phyloP scores from a whole-genome alignment of 2,888 invertebrate genomes.

The Trichogramma dendrolimi region DNA sequence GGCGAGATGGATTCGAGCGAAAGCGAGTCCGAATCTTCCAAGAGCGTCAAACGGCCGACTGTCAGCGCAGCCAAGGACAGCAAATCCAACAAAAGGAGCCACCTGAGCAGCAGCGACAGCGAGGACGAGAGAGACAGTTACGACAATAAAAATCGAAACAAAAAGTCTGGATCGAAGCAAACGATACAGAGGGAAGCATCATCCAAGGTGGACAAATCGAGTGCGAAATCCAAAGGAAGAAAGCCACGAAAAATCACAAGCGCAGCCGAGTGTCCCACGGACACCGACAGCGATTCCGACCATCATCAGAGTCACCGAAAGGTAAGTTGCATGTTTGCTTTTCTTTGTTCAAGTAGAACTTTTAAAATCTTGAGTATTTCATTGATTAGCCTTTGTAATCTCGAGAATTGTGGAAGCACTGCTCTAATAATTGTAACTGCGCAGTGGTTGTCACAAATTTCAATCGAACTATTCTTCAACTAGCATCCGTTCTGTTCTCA shows the following conservation, averaged over 20 bases:
- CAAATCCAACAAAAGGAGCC: too few species aligned
- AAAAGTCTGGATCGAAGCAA: too few species aligned
- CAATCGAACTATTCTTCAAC: not conserved
- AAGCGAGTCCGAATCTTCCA: too few species aligned
- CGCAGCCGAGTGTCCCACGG: slow-evolving; percentile 38
- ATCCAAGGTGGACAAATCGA: slow-evolving; percentile 39
- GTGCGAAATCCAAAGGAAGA: slow-evolving; percentile 43
- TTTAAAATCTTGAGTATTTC: too few species aligned
- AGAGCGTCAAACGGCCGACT: too few species aligned
- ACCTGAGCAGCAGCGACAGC: too few species aligned
- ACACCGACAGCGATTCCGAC: slow-evolving; percentile 47
- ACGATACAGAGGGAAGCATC: slow-evolving; percentile 44
- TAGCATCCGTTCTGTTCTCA: slow-evolving; percentile 10
- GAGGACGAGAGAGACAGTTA: too few species aligned
- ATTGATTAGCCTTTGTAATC: too few species aligned
- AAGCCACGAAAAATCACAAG: slow-evolving; percentile 41
- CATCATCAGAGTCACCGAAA: slow-evolving; percentile 26
- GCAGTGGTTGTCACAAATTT: not conserved
- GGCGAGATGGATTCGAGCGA: too few species aligned
- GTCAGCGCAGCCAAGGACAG: too few species aligned
- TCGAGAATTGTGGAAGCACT: not conserved
- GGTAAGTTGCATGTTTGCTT: slow-evolving; percentile 25
- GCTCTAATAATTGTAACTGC: not conserved
- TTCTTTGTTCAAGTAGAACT: too few species aligned
- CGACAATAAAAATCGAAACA: too few species aligned